A percentile compares a stretch with the other conserved stretches of the same genome.
phyloP scores from a whole-genome alignment of 2,797 vertebrate species.

The Telmatherina bonti region DNA sequence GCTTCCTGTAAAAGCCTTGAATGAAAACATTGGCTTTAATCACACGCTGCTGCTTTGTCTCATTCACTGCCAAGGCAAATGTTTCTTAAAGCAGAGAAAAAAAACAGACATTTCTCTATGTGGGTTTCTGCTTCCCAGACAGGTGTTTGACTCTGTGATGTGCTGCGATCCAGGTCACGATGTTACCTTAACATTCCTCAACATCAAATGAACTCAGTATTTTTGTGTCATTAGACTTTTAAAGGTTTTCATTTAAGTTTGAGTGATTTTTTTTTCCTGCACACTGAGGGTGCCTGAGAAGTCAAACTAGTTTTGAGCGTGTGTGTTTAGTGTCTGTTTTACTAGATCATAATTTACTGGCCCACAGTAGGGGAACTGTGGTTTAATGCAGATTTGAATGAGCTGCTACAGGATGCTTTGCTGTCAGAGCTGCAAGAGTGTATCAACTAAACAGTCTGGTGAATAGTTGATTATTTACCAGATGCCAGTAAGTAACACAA shows the following conservation, averaged over 20 bases:
- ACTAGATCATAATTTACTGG: conserved; percentile 69
- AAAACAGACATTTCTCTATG: conserved; percentile 76
- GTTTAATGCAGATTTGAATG: conserved; percentile 29
- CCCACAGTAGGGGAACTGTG: conserved; percentile 54
- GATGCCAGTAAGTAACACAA: conserved; percentile 24
- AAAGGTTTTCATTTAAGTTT: conserved; percentile 69
- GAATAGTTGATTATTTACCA: conserved; percentile 36
- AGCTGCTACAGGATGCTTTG: conserved; percentile 20
- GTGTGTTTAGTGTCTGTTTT: conserved; percentile 61
- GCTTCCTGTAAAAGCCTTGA: conserved; percentile 95
- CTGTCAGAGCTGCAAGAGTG: conserved; percentile 24
- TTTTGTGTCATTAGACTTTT: conserved; percentile 70
- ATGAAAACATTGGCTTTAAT: conserved; percentile 90
- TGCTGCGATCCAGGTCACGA: conserved; percentile 68
- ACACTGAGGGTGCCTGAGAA: conserved; percentile 60
- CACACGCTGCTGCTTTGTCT: conserved; percentile 92
- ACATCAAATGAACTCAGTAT: conserved; percentile 77
- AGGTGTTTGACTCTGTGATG: conserved; percentile 80
- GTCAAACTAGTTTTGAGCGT: conserved; percentile 50
- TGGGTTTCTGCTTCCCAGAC: conserved; percentile 79
- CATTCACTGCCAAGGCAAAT: conserved; percentile 93
- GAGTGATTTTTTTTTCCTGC: conserved; percentile 52
- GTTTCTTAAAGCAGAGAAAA: conserved; percentile 84
- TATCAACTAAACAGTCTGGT: conserved; percentile 19
- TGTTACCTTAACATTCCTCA: conserved; percentile 67